Evolutionary conservation across 2,888 invertebrate genomes (phyloP).

Genomic region (Oscheius sp.): DNA sequence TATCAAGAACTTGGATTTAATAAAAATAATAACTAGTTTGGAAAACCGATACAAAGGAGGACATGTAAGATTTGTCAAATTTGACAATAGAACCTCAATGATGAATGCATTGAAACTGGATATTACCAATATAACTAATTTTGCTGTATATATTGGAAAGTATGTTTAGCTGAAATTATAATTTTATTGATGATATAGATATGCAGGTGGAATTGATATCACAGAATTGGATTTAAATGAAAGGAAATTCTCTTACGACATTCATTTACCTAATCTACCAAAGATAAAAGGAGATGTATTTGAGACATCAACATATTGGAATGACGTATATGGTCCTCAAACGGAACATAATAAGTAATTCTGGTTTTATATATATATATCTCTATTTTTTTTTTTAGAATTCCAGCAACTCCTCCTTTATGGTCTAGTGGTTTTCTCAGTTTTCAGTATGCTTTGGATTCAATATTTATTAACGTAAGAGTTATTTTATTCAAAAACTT

Average conservation of each 20-base stretch:
- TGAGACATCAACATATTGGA: slow-evolving; percentile 3
- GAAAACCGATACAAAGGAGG: neutral
- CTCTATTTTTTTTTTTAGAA: slow-evolving; percentile 15
- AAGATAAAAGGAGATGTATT: slow-evolving; percentile 1
- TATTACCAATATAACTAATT: slow-evolving; percentile 21
- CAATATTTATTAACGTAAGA: slow-evolving; percentile 29
- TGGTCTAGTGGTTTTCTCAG: slow-evolving; percentile 58
- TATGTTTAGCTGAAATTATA: neutral
- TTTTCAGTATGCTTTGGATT: slow-evolving; percentile 59
- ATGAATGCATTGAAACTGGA: slow-evolving; percentile 33
- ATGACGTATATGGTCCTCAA: slow-evolving; percentile 5
- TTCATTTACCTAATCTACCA: slow-evolving; percentile 22
- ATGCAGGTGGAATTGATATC: slow-evolving; percentile 40
- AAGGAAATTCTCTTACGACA: slow-evolving; percentile 29
- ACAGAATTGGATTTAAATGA: slow-evolving; percentile 19
- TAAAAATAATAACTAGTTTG: neutral
- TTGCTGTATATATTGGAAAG: neutral
- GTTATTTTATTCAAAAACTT: neutral
- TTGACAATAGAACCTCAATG: slow-evolving; percentile 5
- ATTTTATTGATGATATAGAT: slow-evolving; percentile 18
- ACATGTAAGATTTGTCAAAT: neutral
- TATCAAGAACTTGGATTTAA: neutral
- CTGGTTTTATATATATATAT: neutral
- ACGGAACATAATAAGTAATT: slow-evolving; percentile 6
- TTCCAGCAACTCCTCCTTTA: slow-evolving; percentile 59